These are phyloP conservation scores for Hirtodrosophila trivittata DNA, from an alignment of 2,888 invertebrate species.

Conservation along the genomic window DNA sequence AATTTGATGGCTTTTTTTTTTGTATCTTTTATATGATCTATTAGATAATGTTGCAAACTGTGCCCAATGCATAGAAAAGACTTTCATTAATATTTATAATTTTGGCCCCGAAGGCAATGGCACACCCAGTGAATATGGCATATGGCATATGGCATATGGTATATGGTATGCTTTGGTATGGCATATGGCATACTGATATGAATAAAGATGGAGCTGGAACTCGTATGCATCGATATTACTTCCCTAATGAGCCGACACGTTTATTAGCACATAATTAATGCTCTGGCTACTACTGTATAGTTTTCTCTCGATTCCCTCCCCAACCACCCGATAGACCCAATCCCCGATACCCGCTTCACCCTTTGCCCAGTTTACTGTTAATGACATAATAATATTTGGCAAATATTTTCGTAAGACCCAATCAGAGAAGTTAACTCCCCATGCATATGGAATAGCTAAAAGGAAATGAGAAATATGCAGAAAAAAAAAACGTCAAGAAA, in stretches of 20 bases:
- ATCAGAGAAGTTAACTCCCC: conserved; percentile 22
- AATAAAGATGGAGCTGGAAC: not conserved
- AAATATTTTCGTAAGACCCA: conserved; percentile 47
- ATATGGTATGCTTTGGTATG: not conserved
- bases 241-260: conserved; percentile 61
- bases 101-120: conserved; percentile 26
- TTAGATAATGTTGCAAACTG: conserved; percentile 39
- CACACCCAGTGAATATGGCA: conserved; percentile 36
- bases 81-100: conserved; percentile 52
- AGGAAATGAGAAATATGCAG: not conserved
- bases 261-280: conserved; percentile 59
- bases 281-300: conserved; percentile 24
- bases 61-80: conserved; percentile 43
- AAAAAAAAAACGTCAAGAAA: not conserved
- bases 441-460: conserved; percentile 14
- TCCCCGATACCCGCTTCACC: too few species aligned
- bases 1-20: conserved; percentile 26
- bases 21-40: conserved; percentile 27
- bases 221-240: conserved; percentile 33
- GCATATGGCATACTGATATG: not conserved
- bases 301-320: too few species aligned
- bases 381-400: conserved; percentile 46
- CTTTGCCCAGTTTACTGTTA: conserved; percentile 13
- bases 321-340: too few species aligned
- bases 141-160: not conserved